phyloP scores from a whole-genome alignment of 2,888 invertebrate genomes.

The Elmis aenea region DNA sequence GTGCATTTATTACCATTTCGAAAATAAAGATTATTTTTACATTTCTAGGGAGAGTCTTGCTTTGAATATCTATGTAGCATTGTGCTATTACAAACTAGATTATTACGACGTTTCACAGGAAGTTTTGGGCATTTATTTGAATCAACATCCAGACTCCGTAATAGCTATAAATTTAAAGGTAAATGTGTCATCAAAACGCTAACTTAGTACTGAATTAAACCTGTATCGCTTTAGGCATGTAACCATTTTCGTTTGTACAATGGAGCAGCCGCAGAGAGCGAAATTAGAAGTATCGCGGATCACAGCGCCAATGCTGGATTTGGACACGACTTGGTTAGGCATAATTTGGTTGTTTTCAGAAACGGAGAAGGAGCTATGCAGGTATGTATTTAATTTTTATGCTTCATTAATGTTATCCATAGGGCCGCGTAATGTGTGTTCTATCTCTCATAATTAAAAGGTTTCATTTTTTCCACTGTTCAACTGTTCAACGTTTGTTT shows the following conservation, averaged over 20 bases:
- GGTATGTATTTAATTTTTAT: slow-evolving; percentile 50
- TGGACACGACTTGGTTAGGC: slow-evolving; percentile 88
- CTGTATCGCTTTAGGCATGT: slow-evolving; percentile 56
- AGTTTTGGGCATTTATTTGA: slow-evolving; percentile 89
- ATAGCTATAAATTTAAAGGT: slow-evolving; percentile 92
- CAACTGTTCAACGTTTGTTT: too few species aligned
- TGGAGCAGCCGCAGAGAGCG: slow-evolving; percentile 90
- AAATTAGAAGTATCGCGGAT: slow-evolving; percentile 74
- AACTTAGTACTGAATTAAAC: not conserved
- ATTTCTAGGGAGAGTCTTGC: slow-evolving; percentile 79
- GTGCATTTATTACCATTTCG: too few species aligned
- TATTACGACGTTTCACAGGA: slow-evolving; percentile 98
- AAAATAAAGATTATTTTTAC: not conserved
- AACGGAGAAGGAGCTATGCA: slow-evolving; percentile 92
- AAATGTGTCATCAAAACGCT: slow-evolving; percentile 5
- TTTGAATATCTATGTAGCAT: slow-evolving; percentile 92
- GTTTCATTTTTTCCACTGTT: too few species aligned
- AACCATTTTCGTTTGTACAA: slow-evolving; percentile 84
- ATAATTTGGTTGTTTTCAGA: slow-evolving; percentile 92
- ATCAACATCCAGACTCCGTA: slow-evolving; percentile 87
- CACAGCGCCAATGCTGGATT: slow-evolving; percentile 68
- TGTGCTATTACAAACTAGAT: slow-evolving; percentile 97
- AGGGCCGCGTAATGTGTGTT: too few species aligned
- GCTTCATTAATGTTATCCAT: too few species aligned
- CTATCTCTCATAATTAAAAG: too few species aligned